A percentile compares a stretch with the other conserved stretches of the same genome.
phyloP scores from a whole-genome alignment of 2,888 invertebrate species.

The Drosophila multiciliata region DNA sequence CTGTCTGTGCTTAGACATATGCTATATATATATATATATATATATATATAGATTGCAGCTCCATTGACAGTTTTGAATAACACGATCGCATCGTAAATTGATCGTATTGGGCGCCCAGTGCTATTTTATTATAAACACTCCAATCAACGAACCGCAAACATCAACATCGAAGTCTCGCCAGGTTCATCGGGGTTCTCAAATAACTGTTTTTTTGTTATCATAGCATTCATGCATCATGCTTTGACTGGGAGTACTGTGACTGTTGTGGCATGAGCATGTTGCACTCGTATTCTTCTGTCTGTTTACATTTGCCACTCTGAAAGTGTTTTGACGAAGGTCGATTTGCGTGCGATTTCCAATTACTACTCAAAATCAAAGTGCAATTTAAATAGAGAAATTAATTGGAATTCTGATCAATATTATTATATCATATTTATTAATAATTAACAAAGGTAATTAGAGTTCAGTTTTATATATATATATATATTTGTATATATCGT shows the following conservation, averaged over 20 bases:
- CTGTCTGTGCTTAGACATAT: constrained; percentile 1
- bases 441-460: neutral
- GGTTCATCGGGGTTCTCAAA: constrained; percentile 27
- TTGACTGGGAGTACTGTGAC: neutral
- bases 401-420: neutral
- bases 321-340: constrained; percentile 44
- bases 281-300: constrained; percentile 17
- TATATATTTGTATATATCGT: neutral
- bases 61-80: constrained; percentile 45
- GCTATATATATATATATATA: neutral
- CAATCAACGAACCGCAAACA: constrained; percentile 45
- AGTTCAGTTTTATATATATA: neutral
- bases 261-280: neutral
- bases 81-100: constrained; percentile 39
- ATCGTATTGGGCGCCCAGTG: constrained; percentile 18
- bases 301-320: constrained; percentile 41
- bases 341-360: constrained; percentile 25
- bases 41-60: constrained; percentile 7
- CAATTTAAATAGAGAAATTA: neutral
- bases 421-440: neutral
- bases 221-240: constrained; percentile 53
- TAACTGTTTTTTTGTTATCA: constrained; percentile 40
- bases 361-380: constrained; percentile 3
- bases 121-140: constrained; percentile 18
- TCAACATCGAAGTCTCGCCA: constrained; percentile 35